Evolutionary conservation across 2,797 vertebrate species (phyloP), one percentile per base, ranked within the genome.

Genomic region (Notoglanidium macrostoma): DNA sequence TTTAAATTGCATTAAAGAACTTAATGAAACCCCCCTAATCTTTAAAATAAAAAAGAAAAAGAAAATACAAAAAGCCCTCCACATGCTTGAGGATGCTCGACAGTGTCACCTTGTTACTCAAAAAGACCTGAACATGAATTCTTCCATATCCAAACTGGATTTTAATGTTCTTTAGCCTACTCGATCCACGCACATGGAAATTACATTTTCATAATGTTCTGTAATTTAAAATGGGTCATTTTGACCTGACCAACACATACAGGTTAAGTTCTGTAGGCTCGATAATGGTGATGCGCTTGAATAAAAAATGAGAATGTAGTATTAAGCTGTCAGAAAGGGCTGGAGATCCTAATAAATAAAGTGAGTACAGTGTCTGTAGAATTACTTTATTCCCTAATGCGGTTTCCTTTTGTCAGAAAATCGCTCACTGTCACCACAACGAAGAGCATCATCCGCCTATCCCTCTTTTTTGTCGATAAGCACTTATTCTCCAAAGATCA

Each of bases 261-360:
- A 55, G 26, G 29, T 21, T 83, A 23, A 40, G 29, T 21, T 55
- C 76, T 70, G 63, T 82, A 21, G 54, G 57, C 44, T 51, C 0
- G 29, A 32, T 54, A 83, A 87, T 59, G 23, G 68, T 35, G 68
- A 63, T 87, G 19, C 17, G 1, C 35, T 26, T 15, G 29, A 74
- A 87, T 74, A 65, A 80, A 76, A 76, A 83, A 86, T 72, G n/a
- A 19, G 78, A 65, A 72, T 73, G 5, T n/a, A 19, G 59, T 79
- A 55, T 79, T 67, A 17, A 57, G 23, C 85, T 86, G 76, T 46
- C 76, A 67, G 32, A 70, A 55, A 79, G 26, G 26, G 74, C 44
- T 40, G 10, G 49, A 29, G 21, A 55, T 11, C n/a, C 85, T 63
- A 63, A 76, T 49, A 70, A 80, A 80, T 72, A 59, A 80, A 79